Conservation (phyloP, 2,888 invertebrate species). For the Drosophila antonietae region DNA sequence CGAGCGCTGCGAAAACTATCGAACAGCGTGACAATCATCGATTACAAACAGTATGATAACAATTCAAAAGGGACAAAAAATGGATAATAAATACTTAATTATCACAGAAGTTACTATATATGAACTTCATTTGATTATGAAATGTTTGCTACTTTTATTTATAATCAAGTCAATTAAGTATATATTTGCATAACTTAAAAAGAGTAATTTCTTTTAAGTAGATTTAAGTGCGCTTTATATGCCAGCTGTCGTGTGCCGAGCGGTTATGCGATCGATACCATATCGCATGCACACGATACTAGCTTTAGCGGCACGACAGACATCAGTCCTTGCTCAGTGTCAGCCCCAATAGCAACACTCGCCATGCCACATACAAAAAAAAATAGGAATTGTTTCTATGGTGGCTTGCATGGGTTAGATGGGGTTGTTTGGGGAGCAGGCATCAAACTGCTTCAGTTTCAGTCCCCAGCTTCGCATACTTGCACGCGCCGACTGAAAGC, state of each 20-base stretch:
- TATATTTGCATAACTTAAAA: neutral
- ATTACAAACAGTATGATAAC: neutral
- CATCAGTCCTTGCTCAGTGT: constrained; percentile 13
- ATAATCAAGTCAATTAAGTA: neutral
- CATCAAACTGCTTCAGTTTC: constrained; percentile 50
- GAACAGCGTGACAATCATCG: constrained; percentile 12
- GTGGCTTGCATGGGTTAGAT: neutral
- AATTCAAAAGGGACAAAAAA: neutral
- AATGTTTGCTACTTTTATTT: neutral
- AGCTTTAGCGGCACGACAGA: constrained; percentile 2
- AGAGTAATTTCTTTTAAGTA: neutral
- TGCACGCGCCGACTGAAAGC: constrained; percentile 65
- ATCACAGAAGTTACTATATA: neutral
- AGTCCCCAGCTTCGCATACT: constrained; percentile 57
- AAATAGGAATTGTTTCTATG: constrained; percentile 2
- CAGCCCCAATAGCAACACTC: constrained; percentile 25
- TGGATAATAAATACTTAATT: neutral
- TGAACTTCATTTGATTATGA: neutral
- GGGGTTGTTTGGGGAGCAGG: constrained; percentile 32
- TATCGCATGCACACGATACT: constrained; percentile 22
- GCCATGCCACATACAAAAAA: constrained; percentile 16
- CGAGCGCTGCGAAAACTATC: constrained; percentile 32
- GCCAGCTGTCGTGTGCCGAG: neutral
- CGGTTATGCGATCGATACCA: constrained; percentile 33
- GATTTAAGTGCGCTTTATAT: neutral